phyloP scores from a whole-genome alignment of 2,888 invertebrate species.

The Scelioninae gen. 2 region DNA sequence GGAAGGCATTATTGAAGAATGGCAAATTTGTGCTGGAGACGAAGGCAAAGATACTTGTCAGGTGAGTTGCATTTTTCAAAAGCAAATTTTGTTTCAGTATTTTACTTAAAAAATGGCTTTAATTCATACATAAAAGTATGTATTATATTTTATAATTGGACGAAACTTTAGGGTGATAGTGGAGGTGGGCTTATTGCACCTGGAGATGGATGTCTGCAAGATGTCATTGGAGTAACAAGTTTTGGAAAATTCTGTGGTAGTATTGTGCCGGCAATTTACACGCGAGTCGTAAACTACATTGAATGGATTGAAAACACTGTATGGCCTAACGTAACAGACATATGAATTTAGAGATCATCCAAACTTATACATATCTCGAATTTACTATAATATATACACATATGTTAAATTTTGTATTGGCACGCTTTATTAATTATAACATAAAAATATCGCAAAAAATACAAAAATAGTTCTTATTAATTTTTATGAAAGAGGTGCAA shows the following conservation, averaged over 20 bases:
- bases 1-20: constrained; percentile 75
- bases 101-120: neutral
- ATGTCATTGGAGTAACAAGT: constrained; percentile 77
- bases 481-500: no score
- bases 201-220: constrained; percentile 76
- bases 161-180: constrained; percentile 81
- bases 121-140: neutral
- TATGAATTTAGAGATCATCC: no score
- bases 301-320: constrained; percentile 79
- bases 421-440: no score
- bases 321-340: constrained; percentile 73
- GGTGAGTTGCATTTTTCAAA: no score
- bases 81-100: constrained; percentile 26
- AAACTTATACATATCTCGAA: no score
- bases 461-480: no score
- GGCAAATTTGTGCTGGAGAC: constrained; percentile 78
- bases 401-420: no score
- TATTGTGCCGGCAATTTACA: constrained; percentile 78
- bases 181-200: constrained; percentile 80
- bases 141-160: no score
- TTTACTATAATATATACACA: no score
- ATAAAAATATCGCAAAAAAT: no score
- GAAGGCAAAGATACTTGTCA: constrained; percentile 77
- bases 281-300: constrained; percentile 77
- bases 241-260: constrained; percentile 75